Evolutionary conservation across 2,113 vertebrate species (phyloP), one percentile per base, ranked within the genome.

Genomic region (Ophiodon elongatus): DNA sequence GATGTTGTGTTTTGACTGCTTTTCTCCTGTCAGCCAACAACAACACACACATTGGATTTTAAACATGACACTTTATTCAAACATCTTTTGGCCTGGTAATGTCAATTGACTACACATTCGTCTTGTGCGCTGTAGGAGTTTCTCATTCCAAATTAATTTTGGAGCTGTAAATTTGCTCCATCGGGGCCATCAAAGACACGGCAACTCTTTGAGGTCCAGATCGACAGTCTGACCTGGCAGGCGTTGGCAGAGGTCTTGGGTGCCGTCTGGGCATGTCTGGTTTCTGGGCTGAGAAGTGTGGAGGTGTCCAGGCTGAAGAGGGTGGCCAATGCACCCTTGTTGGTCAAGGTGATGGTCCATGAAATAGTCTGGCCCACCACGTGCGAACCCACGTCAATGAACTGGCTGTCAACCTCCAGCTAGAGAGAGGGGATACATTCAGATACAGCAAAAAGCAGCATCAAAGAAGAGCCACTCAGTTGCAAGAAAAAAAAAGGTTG

Each of bases 331-430:
- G 97, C 97, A 17, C 98, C 98, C 1, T 73, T 76, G 89, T 99
- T 99, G 88, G 93, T 97, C 94, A 99, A 90, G 19, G 88, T 97
- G 95, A 99, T 88, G 76, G 86, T 79, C 90, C 79, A 95, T 87
- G 96, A 96, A 80, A 97, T 89, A 43, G 93, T 97, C 89, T 99
- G 96, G 41, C 98, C 98, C 75, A 99, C 96, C 79, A 97, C 92
- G 6, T 96, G 96, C 72, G 94, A 96, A 75, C 98, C 97, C 23
- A 99, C 98, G 90, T 97, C 95, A 77, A 99, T 84, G 86, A 96
- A 90, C 84, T 95, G 92, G 88, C 93, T 96, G 95, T 99, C 97
- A 6, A 99, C 95, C 63, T 96, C 94, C 88, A 97, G 91, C 98
- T 99, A 94, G 57, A 70, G 88, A 76, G 62, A 88, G 84, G 85